Evolutionary conservation across 2,888 invertebrate genomes (phyloP), one percentile per base, ranked within the genome.

Genomic region (Noctua janthe): DNA sequence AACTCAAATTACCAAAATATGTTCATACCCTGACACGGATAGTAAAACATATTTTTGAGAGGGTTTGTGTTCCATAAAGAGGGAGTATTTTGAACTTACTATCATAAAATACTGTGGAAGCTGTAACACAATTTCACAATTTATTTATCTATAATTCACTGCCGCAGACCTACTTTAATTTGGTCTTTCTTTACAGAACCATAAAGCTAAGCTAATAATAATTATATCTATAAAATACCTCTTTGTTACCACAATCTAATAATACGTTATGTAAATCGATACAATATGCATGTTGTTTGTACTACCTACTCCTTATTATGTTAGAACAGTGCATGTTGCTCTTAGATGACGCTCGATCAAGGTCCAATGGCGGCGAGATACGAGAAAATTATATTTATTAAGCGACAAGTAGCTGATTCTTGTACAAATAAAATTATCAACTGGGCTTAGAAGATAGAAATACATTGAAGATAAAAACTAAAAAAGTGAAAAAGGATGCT

Each of bases 281-380:
- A 81, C 75, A 75, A 29, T 64, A 51, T 81, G 83, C 78, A 84
- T 78, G 47, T 69, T 67, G 49, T 76, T 51, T 35, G 35, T 39
- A 39, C 10, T 70, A 76, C 17, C n/a, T 74, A 71, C 79, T 62
- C 39, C 39, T 72, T 82, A 67, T 59, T 74, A 84, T 74, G 64
- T n/a, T 39, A 73, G 74, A 72, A 82, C 76, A 82, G 56, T 82
- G 71, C 82, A 83, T 78, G 77, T 69, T 78, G 84, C 84, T 87
- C 84, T 89, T 87, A 85, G 87, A 88, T 88, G 90, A 88, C 87
- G 90, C 87, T 78, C 89, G 85, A 92, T 92, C 93, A 93, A 92
- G 91, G 92, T 88, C 86, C 77, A 85, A 71, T 78, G 72, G 80
- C 77, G 56, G 43, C 78, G 13, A 81, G 84, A 82, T 81, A 78